Evolutionary conservation across 1,140 invertebrate genomes (phyloP).

Genomic region (Aplysia californica): DNA sequence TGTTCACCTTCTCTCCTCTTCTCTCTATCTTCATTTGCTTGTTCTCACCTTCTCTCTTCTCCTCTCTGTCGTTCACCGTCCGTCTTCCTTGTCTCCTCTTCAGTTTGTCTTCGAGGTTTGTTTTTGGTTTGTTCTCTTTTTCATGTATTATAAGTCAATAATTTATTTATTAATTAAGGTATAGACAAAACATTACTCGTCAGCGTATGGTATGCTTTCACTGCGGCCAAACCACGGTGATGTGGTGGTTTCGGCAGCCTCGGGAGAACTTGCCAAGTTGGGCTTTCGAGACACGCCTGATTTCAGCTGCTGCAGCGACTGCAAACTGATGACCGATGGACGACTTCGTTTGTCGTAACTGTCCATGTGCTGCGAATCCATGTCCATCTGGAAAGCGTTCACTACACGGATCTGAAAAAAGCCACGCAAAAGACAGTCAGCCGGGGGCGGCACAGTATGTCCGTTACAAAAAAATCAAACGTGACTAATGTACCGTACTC

Average conservation of each 20-base stretch:
- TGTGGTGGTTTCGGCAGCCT: constrained; percentile 47
- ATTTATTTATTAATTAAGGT: too few species aligned
- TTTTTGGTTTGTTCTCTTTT: too few species aligned
- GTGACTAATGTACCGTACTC: too few species aligned
- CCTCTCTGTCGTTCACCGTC: neutral
- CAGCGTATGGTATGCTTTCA: constrained; percentile 64
- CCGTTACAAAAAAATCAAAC: too few species aligned
- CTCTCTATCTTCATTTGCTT: neutral
- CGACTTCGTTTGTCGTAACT: constrained; percentile 77
- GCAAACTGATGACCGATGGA: constrained; percentile 64
- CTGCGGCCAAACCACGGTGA: constrained; percentile 54
- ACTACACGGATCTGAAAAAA: constrained; percentile 96
- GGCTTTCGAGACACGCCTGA: constrained; percentile 54
- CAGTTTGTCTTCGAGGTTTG: too few species aligned
- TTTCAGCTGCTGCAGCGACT: constrained; percentile 58
- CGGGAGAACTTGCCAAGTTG: constrained; percentile 59
- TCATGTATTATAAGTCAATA: too few species aligned
- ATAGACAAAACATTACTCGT: constrained; percentile 48
- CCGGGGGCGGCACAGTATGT: too few species aligned
- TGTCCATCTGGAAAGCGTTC: constrained; percentile 98
- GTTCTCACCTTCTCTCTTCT: neutral
- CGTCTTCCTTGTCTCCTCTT: too few species aligned
- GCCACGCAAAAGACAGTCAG: too few species aligned
- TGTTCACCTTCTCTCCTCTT: neutral
- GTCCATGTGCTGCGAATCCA: constrained; percentile 82